Evolutionary conservation across 1,140 invertebrate species (phyloP), one percentile per base, ranked within the genome.

Genomic region (Meteorus sp.): DNA sequence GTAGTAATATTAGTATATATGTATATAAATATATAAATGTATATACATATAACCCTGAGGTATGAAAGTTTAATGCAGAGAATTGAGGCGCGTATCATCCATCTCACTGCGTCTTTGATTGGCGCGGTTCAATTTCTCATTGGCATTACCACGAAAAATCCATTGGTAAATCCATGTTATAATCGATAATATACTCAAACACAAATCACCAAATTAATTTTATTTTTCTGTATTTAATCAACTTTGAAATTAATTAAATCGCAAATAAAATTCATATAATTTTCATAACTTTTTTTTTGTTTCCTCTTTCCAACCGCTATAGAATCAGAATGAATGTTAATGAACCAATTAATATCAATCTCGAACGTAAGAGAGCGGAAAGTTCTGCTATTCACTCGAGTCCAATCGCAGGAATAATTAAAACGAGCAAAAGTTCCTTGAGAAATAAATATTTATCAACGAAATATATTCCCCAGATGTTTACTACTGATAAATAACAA

Each of bases 101-200:
- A 59, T 70, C 65, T 67, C 59, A 66, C 65, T 54, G 71, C 25
- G 19, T 72, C 71, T 69, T 64, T 63, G 67, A 73, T 72, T 71
- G 71, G 69, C 56, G 64, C 53, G 39, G 66, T 64, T 73, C 73
- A 71, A 74, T 74, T 74, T 69, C 69, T 70, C 70, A 73, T 74
- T 73, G 72, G 68, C 69, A 74, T 74, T 73, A 69, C 68, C 65
- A 63, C 63, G 60, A 23, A 13, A 17, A 45, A 3, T 13, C 43
- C 11, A 45, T 45, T 20, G 25, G 43, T 45, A n/a, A 23, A 45
- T 45, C 25, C 43, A 45, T 45, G 22, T n/a, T n/a, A n/a, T n/a
- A n/a, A n/a, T n/a, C n/a, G n/a, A n/a, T n/a, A n/a, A n/a, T n/a
- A n/a, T n/a, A n/a, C n/a, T n/a, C n/a, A n/a, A n/a, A n/a, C n/a